Evolutionary conservation across 2,113 vertebrate species (phyloP), one percentile per base, ranked within the genome.

Genomic region (Megaleporinus macrocephalus): DNA sequence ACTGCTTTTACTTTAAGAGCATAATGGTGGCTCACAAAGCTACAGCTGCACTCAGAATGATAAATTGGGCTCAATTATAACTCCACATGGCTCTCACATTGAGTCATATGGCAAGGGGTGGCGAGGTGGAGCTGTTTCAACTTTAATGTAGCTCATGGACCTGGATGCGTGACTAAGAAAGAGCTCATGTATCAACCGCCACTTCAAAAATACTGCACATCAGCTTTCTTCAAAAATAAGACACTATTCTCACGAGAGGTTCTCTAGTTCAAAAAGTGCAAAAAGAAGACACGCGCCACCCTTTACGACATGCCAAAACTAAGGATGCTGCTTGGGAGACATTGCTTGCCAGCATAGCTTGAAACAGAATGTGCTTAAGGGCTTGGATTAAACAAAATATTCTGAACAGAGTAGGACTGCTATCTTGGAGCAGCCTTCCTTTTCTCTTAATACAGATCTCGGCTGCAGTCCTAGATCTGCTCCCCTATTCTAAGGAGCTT

Each of bases 31-130:
- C 75, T 44, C 22, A 78, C 80, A 83, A 63, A 70, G 59, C 26
- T 55, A 12, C 68, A 69, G 66, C 63, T 72, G 49, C 51, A 68
- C 61, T 62, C 49, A 4, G 53, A 68, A 53, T 77, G 49, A 81
- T 81, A 81, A 84, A 85, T 62, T 79, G 57, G 49, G 59, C 51
- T 65, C 73, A 41, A 78, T 84, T 62, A 78, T 51, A 59, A 61
- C 80, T 70, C 57, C 77, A 78, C 82, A 84, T 73, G 69, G 81
- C 82, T 78, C 76, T 70, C n/a, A 63, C 55, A 63, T 62, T 65
- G 78, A 49, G 57, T 33, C 81, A 72, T 73, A 66, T 75, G 75
- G 30, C 69, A 77, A 61, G 11, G 53, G 30, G 59, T 62, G 63
- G 41, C 33, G 70, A 79, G 73, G 75, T 65, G 69, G 62, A 85